Conservation (phyloP, 2,113 vertebrate genomes). For the Cochlearius cochlearius region DNA sequence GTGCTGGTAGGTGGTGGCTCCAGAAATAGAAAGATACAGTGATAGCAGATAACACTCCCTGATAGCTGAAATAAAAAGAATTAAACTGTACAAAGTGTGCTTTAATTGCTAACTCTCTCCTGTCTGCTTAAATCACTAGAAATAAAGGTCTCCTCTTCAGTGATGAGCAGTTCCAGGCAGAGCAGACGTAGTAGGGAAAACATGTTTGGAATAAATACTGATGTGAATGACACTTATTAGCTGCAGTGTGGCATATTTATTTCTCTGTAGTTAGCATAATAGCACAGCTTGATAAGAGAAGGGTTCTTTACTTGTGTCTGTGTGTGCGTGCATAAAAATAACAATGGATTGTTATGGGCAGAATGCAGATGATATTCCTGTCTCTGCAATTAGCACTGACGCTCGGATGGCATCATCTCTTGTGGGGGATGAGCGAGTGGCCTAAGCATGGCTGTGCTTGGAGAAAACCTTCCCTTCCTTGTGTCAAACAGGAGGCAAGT, state of each 20-base stretch:
- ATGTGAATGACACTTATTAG: constrained; percentile 59
- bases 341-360: background rate
- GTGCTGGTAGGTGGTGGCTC: background rate
- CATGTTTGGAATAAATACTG: constrained; percentile 62
- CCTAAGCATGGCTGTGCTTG: background rate
- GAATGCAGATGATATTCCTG: background rate
- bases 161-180: constrained; percentile 27
- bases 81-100: constrained; percentile 38
- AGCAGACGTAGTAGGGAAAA: constrained; percentile 37
- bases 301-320: background rate
- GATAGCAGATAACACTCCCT: background rate
- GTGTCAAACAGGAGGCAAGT: background rate
- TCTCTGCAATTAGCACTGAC: background rate
- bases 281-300: constrained; percentile 27
- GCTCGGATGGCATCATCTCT: background rate
- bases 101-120: constrained; percentile 47
- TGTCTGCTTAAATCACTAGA: constrained; percentile 34
- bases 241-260: constrained; percentile 38
- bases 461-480: background rate
- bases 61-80: constrained; percentile 35
- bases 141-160: constrained; percentile 42
- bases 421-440: background rate
- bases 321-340: background rate
- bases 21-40: background rate
- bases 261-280: constrained; percentile 53